phyloP scores from a whole-genome alignment of 92 coral and sea anemone genomes.

The Phenganax marumi region DNA sequence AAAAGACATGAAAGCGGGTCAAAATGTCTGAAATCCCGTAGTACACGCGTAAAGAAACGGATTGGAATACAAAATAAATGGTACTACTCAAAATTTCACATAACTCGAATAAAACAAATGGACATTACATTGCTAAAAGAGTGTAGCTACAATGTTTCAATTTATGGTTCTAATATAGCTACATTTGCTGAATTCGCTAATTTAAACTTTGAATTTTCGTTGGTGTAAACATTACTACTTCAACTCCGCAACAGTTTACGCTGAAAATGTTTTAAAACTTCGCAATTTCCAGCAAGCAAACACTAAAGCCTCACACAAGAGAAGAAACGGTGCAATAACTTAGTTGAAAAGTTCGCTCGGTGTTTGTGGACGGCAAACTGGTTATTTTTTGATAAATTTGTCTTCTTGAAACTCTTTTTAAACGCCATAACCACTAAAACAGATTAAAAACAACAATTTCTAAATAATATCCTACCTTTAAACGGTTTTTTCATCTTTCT shows the following conservation, averaged over 20 bases:
- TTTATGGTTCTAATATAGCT: background rate
- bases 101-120: too few relatives aligned
- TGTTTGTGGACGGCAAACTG: too few relatives aligned
- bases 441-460: too few relatives aligned
- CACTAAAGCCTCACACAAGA: background rate
- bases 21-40: too few relatives aligned
- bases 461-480: too few relatives aligned
- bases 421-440: too few relatives aligned
- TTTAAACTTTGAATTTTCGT: background rate
- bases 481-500: too few relatives aligned
- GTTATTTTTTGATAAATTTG: background rate
- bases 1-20: too few relatives aligned
- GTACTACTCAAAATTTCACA: background rate
- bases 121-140: too few relatives aligned
- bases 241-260: background rate
- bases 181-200: background rate
- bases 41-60: background rate
- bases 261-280: background rate
- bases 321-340: background rate
- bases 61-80: background rate
- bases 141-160: too few relatives aligned
- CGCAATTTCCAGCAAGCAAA: background rate
- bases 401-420: background rate
- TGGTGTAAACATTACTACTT: background rate
- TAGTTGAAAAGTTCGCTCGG: background rate